Percentiles rank a stretch among this genome's conserved stretches.
phyloP scores from a whole-genome alignment of 2,113 vertebrate species.

The Eolophus roseicapilla region DNA sequence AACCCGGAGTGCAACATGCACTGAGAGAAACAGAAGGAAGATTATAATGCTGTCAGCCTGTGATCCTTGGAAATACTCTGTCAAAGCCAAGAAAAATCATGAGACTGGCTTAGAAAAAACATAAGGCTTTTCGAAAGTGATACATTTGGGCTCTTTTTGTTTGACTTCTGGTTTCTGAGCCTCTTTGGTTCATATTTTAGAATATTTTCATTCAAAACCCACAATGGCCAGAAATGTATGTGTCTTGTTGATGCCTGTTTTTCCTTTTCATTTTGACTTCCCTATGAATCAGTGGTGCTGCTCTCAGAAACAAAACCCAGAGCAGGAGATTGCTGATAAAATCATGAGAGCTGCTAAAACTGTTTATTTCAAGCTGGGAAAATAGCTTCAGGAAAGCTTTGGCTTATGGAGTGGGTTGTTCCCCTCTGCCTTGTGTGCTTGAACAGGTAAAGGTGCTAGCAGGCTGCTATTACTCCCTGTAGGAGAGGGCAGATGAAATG shows the following conservation, averaged over 20 bases:
- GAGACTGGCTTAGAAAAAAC: not conserved
- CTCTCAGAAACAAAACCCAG: not conserved
- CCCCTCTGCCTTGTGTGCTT: not conserved
- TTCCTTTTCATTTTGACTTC: not conserved
- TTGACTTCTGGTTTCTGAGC: constrained; percentile 10
- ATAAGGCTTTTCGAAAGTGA: not conserved
- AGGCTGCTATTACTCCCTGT: not conserved
- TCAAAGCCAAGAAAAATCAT: not conserved
- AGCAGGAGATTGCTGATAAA: not conserved
- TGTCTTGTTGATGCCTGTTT: not conserved
- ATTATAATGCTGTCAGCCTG: not conserved
- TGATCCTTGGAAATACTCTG: not conserved
- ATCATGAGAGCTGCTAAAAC: not conserved
- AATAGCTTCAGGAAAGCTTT: not conserved
- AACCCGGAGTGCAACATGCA: not conserved
- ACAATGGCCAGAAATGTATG: not conserved
- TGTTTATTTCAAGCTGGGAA: not conserved
- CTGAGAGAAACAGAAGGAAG: not conserved
- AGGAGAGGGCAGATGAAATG: not conserved
- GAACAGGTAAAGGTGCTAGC: not conserved
- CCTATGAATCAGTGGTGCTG: not conserved
- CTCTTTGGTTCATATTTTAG: not conserved
- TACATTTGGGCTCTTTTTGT: not conserved
- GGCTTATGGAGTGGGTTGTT: not conserved
- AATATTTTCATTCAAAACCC: not conserved